phyloP scores from a whole-genome alignment of 1,140 invertebrate species.

The Eumaeus atala region DNA sequence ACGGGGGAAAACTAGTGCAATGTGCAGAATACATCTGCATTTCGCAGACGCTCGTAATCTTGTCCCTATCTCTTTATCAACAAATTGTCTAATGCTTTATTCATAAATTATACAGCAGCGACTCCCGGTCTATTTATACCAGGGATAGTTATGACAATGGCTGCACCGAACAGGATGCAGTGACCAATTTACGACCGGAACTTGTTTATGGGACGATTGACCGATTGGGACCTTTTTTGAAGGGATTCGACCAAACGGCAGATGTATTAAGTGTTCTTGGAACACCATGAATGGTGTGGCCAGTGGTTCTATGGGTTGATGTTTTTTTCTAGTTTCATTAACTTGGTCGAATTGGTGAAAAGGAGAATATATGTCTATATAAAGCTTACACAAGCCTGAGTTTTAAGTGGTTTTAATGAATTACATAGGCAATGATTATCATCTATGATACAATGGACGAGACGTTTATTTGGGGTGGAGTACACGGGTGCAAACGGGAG shows the following conservation, averaged over 20 bases:
- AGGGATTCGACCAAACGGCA: conserved; percentile 21
- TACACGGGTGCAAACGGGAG: too few relatives aligned
- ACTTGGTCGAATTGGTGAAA: too few relatives aligned
- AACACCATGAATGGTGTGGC: background rate
- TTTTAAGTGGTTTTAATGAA: too few relatives aligned
- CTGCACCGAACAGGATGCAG: conserved; percentile 34
- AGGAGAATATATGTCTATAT: too few relatives aligned
- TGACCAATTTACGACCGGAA: conserved; percentile 46
- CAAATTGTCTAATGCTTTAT: background rate
- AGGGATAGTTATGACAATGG: conserved; percentile 37
- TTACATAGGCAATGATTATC: too few relatives aligned
- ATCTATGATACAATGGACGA: too few relatives aligned
- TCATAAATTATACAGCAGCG: conserved; percentile 4
- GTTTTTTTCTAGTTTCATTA: too few relatives aligned
- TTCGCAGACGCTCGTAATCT: background rate
- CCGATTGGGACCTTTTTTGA: conserved; percentile 34
- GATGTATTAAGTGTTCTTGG: conserved; percentile 15
- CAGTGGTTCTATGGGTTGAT: too few relatives aligned
- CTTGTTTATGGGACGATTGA: conserved; percentile 39
- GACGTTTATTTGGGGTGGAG: too few relatives aligned
- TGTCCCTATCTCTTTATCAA: background rate
- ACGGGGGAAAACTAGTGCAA: too few relatives aligned
- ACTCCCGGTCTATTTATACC: conserved; percentile 28
- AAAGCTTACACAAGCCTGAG: too few relatives aligned
- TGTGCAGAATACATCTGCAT: background rate